Conservation (phyloP, 1,140 invertebrate species). For the Thaumetopoea pityocampa region DNA sequence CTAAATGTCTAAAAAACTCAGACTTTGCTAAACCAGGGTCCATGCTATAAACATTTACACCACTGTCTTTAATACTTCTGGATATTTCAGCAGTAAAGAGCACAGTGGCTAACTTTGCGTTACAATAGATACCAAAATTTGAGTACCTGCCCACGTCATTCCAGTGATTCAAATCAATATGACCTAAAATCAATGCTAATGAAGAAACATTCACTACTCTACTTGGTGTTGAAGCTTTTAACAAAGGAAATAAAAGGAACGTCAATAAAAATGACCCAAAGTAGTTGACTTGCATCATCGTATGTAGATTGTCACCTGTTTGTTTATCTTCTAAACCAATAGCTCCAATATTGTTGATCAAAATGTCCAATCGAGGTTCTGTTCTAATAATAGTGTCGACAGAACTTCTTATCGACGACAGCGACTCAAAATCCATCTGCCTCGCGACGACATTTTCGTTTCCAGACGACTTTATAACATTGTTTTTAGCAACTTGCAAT, state of each 20-base stretch:
- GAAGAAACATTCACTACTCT: constrained; percentile 74
- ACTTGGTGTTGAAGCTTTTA: constrained; percentile 78
- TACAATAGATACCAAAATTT: constrained; percentile 78
- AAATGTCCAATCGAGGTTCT: constrained; percentile 69
- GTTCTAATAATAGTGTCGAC: constrained; percentile 46
- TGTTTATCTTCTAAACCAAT: constrained; percentile 36
- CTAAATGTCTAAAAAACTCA: constrained; percentile 81
- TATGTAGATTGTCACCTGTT: constrained; percentile 74
- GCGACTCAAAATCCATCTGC: constrained; percentile 42
- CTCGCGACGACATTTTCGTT: constrained; percentile 74
- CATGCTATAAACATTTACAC: constrained; percentile 82
- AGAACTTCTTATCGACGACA: constrained; percentile 39
- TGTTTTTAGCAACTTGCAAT: constrained; percentile 76
- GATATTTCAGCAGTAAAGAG: constrained; percentile 83
- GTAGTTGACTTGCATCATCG: constrained; percentile 76
- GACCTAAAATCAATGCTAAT: constrained; percentile 72
- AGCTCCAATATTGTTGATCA: constrained; percentile 78
- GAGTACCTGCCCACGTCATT: constrained; percentile 76
- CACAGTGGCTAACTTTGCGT: constrained; percentile 84
- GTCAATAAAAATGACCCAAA: constrained; percentile 78
- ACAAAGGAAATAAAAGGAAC: constrained; percentile 70
- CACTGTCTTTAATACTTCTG: constrained; percentile 72
- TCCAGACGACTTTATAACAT: constrained; percentile 74
- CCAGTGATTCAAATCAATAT: constrained; percentile 79
- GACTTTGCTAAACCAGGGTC: constrained; percentile 90